These are phyloP conservation scores for Drosophila neoperkinsi DNA, from an alignment of 2,888 invertebrate species.

Conservation along the genomic window DNA sequence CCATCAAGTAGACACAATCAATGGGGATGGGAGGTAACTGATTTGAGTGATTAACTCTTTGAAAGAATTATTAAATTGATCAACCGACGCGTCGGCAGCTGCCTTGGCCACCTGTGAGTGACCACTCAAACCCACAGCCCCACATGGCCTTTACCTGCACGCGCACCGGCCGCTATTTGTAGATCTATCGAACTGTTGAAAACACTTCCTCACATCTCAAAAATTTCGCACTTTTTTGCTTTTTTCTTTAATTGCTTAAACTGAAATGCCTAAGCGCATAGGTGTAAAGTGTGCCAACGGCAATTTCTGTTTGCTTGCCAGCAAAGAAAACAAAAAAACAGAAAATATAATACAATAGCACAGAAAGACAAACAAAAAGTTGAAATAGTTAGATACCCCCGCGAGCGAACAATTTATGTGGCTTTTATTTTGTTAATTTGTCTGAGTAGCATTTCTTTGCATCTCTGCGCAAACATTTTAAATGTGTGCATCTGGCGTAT, in stretches of 20 bases:
- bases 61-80: conserved; percentile 55
- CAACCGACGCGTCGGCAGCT: conserved; percentile 29
- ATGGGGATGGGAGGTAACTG: conserved; percentile 6
- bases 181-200: conserved; percentile 61
- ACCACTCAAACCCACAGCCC: conserved; percentile 12
- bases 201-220: conserved; percentile 67
- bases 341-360: neutral
- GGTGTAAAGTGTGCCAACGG: conserved; percentile 79
- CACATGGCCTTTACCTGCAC: conserved; percentile 49
- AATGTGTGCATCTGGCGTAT: conserved; percentile 34
- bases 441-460: conserved; percentile 49
- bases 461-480: conserved; percentile 51
- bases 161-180: conserved; percentile 6
- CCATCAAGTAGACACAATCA: conserved; percentile 32
- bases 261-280: conserved; percentile 50
- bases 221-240: conserved; percentile 56
- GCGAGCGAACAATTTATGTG: conserved; percentile 37
- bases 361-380: conserved; percentile 18
- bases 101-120: conserved; percentile 51
- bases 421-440: conserved; percentile 70
- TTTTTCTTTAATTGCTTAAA: conserved; percentile 54
- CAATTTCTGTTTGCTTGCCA: conserved; percentile 47
- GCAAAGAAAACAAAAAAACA: conserved; percentile 7
- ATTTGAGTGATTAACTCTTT: conserved; percentile 49
- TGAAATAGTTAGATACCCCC: conserved; percentile 37